phyloP scores from a whole-genome alignment of 64 coral and sea anemone species.

The Orbicella faveolata region DNA sequence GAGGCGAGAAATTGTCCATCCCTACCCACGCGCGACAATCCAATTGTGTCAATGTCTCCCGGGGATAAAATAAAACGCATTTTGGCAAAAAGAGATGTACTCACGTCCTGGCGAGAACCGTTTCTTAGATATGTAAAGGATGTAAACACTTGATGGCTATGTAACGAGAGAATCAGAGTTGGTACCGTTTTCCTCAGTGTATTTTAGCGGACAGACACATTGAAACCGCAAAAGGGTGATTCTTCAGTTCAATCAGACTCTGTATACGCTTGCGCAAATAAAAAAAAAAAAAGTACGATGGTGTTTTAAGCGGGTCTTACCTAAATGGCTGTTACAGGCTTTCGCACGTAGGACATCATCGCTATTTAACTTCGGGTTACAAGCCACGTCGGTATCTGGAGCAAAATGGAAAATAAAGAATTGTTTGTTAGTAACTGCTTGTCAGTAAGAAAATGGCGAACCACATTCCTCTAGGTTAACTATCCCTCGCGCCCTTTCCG shows the following conservation, averaged over 20 bases:
- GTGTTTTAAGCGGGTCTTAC: background rate
- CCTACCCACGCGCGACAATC: background rate
- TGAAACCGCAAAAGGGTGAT: too few relatives aligned
- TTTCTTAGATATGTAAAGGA: background rate
- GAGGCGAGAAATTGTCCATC: constrained; percentile 1
- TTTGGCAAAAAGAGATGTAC: background rate
- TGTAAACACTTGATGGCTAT: background rate
- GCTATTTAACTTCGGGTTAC: background rate
- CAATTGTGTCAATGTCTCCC: background rate
- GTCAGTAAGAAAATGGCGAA: background rate
- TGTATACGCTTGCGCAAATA: too few relatives aligned
- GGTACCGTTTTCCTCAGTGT: background rate
- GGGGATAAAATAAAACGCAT: background rate
- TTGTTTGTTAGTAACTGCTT: background rate
- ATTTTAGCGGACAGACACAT: background rate
- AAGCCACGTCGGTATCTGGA: background rate
- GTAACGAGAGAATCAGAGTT: background rate
- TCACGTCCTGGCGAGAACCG: background rate
- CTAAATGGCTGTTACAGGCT: background rate
- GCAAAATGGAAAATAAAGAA: background rate
- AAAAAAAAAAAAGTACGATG: background rate
- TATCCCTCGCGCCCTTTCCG: constrained; percentile 3
- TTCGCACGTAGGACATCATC: background rate
- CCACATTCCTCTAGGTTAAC: background rate
- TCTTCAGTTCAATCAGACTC: too few relatives aligned